Conservation (phyloP, 2,113 vertebrate species). For the Oxyruncus cristatus region DNA sequence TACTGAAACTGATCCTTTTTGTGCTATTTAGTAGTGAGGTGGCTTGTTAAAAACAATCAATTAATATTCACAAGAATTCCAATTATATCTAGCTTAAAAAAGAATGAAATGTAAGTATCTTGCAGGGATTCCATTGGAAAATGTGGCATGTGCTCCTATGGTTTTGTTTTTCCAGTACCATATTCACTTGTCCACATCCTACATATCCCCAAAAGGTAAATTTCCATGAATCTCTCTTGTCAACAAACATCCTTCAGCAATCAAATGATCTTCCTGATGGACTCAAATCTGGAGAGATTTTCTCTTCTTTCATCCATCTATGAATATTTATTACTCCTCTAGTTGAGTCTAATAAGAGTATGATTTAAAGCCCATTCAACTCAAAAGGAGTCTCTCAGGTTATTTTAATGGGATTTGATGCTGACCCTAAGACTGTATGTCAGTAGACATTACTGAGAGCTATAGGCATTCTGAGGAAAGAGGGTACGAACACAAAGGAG, state of each 20-base stretch:
- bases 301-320: not conserved
- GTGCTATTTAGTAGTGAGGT: not conserved
- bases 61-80: not conserved
- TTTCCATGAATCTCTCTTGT: not conserved
- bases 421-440: slow-evolving; percentile 11
- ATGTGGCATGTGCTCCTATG: not conserved
- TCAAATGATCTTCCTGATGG: not conserved
- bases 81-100: not conserved
- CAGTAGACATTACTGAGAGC: not conserved
- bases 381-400: slow-evolving; percentile 2
- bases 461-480: not conserved
- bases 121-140: not conserved
- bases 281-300: not conserved
- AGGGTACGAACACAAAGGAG: not conserved
- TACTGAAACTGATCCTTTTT: not conserved
- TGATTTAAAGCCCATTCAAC: slow-evolving; percentile 1
- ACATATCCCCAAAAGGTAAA: not conserved
- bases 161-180: not conserved
- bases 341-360: not conserved
- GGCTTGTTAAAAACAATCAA: not conserved
- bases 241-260: not conserved
- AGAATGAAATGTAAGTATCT: not conserved
- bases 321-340: slow-evolving; percentile 30
- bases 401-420: slow-evolving; percentile 33
- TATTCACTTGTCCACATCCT: not conserved